These are phyloP conservation scores for Gastrophysa polygoni DNA, from an alignment of 2,888 invertebrate genomes.

Conservation along the genomic window DNA sequence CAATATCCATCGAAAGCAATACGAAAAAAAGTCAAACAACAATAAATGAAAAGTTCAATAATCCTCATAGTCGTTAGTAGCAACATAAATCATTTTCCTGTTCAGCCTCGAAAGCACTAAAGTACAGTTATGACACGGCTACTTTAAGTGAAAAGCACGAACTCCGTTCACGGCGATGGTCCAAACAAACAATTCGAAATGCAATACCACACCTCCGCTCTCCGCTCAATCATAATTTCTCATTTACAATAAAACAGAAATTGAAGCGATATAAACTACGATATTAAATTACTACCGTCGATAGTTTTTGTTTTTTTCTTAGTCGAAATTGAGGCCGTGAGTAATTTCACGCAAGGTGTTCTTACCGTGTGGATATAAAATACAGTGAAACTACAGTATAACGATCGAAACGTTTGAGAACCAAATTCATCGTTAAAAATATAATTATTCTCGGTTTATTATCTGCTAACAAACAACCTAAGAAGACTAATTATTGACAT, in stretches of 20 bases:
- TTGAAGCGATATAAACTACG: not conserved
- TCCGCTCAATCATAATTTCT: not conserved
- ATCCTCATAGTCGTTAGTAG: not conserved
- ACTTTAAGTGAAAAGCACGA: not conserved
- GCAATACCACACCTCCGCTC: not conserved
- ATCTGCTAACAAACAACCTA: no score
- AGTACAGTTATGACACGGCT: not conserved
- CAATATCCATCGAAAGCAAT: not conserved
- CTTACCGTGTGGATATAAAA: not conserved
- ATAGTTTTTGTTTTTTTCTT: not conserved
- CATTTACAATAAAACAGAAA: slow-evolving; percentile 1
- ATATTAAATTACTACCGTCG: not conserved
- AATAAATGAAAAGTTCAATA: not conserved
- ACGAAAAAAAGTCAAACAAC: not conserved
- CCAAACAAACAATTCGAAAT: slow-evolving; percentile 1
- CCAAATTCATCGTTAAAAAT: no score
- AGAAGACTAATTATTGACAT: no score
- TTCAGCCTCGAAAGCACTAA: not conserved
- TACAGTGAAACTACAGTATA: no score
- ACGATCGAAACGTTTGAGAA: no score
- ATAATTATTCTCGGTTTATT: no score
- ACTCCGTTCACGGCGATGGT: not conserved
- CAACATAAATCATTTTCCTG: not conserved
- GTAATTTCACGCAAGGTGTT: slow-evolving; percentile 1
- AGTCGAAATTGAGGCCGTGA: not conserved